These are phyloP conservation scores for Burhinus bistriatus DNA, from an alignment of 2,113 vertebrate genomes.

Conservation along the genomic window DNA sequence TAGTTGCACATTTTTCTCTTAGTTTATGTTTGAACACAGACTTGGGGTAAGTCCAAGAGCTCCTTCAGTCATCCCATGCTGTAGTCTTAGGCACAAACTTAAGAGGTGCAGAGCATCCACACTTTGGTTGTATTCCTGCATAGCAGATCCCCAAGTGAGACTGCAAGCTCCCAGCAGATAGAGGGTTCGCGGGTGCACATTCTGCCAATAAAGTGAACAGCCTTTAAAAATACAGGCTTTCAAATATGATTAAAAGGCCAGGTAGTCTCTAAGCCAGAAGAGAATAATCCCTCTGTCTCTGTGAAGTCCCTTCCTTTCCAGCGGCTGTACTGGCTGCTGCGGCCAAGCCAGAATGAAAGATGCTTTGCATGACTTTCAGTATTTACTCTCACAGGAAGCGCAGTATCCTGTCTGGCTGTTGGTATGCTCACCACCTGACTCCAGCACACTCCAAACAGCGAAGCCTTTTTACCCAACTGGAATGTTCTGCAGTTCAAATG, in stretches of 20 bases:
- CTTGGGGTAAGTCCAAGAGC: background rate
- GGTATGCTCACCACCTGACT: slow-evolving; percentile 70
- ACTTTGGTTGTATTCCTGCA: background rate
- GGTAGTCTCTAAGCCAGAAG: background rate
- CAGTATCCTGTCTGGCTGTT: slow-evolving; percentile 81
- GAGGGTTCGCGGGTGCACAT: too few relatives aligned
- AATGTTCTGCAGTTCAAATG: slow-evolving; percentile 50
- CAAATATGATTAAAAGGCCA: background rate
- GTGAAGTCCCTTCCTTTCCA: slow-evolving; percentile 27
- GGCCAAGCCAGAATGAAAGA: slow-evolving; percentile 48
- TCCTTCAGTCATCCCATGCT: background rate
- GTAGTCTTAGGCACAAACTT: background rate
- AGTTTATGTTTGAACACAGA: background rate
- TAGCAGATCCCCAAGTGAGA: background rate
- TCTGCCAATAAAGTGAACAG: background rate
- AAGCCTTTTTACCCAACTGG: slow-evolving; percentile 67
- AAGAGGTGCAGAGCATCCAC: background rate
- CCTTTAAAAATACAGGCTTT: background rate
- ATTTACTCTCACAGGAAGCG: slow-evolving; percentile 80
- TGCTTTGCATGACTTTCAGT: slow-evolving; percentile 43
- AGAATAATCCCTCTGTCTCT: slow-evolving; percentile 39
- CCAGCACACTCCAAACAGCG: slow-evolving; percentile 69
- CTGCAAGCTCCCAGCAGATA: background rate
- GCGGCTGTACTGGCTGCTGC: background rate
- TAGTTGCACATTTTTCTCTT: background rate